These are phyloP conservation scores for Osmoderma eremita DNA, from an alignment of 2,888 invertebrate species.

Conservation along the genomic window DNA sequence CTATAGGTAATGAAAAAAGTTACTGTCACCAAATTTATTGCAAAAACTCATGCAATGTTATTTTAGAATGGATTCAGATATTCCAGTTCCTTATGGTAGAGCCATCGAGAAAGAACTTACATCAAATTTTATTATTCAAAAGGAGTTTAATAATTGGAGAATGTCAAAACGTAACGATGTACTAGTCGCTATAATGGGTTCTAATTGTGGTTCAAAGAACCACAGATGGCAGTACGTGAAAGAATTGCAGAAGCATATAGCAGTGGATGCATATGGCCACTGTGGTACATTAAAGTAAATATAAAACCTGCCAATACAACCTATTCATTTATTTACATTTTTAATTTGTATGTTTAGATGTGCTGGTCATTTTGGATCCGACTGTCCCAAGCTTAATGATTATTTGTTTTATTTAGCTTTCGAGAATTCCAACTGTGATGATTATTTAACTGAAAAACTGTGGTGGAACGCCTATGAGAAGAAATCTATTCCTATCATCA, in stretches of 20 bases:
- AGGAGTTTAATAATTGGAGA: conserved; percentile 53
- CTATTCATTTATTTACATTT: background rate
- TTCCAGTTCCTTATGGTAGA: conserved; percentile 75
- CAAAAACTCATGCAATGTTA: conserved; percentile 1
- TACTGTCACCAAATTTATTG: background rate
- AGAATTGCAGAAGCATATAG: conserved; percentile 69
- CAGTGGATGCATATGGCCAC: conserved; percentile 68
- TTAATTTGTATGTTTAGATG: conserved; percentile 63
- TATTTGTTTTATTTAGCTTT: conserved; percentile 78
- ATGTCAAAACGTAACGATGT: conserved; percentile 64
- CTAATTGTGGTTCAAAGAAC: conserved; percentile 68
- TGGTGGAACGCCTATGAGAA: conserved; percentile 74
- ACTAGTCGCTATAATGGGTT: conserved; percentile 68
- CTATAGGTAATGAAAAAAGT: conserved; percentile 65
- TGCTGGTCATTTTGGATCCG: conserved; percentile 70
- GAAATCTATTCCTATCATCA: conserved; percentile 72
- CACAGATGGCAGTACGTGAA: conserved; percentile 67
- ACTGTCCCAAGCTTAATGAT: conserved; percentile 68
- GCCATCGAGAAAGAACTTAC: conserved; percentile 59
- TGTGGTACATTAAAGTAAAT: conserved; percentile 64
- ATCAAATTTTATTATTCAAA: conserved; percentile 35
- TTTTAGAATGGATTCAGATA: conserved; percentile 69
- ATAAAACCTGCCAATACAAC: background rate
- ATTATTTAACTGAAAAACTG: conserved; percentile 77
- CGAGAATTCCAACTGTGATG: conserved; percentile 75